phyloP scores from a whole-genome alignment of 2,113 vertebrate species.

The Penelope pileata region DNA sequence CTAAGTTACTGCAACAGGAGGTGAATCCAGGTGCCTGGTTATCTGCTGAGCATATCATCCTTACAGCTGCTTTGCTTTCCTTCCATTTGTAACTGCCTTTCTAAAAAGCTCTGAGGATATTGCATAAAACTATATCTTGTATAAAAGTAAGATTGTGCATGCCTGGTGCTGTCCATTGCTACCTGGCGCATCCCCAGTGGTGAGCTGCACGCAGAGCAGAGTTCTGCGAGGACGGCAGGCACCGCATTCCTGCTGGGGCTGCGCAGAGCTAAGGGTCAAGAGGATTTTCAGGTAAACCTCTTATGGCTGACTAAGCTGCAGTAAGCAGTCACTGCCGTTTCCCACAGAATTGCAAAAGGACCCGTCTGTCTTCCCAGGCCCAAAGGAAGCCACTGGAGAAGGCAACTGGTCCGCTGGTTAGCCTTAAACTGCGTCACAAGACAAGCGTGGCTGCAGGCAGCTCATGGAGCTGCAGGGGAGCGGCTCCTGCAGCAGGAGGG shows the following conservation, averaged over 20 bases:
- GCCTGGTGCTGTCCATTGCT: not conserved
- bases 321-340: not conserved
- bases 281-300: not conserved
- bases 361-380: not conserved
- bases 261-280: not conserved
- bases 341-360: not conserved
- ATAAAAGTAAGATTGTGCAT: not conserved
- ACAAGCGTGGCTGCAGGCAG: not conserved
- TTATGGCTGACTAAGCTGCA: not conserved
- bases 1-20: not conserved
- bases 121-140: not conserved
- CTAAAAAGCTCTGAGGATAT: not conserved
- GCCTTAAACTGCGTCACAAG: not conserved
- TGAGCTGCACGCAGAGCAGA: not conserved
- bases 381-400: not conserved
- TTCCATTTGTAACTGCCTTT: not conserved
- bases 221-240: fast-evolving
- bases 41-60: not conserved
- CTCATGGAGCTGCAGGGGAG: not conserved
- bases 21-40: not conserved
- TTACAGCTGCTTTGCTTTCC: not conserved
- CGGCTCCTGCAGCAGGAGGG: not conserved
- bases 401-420: not conserved
- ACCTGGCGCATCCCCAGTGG: not conserved
- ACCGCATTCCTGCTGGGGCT: not conserved